Base-by-base conservation (phyloP, 2,888 invertebrate species). In the Rhopalosiphum nymphaeae region DNA sequence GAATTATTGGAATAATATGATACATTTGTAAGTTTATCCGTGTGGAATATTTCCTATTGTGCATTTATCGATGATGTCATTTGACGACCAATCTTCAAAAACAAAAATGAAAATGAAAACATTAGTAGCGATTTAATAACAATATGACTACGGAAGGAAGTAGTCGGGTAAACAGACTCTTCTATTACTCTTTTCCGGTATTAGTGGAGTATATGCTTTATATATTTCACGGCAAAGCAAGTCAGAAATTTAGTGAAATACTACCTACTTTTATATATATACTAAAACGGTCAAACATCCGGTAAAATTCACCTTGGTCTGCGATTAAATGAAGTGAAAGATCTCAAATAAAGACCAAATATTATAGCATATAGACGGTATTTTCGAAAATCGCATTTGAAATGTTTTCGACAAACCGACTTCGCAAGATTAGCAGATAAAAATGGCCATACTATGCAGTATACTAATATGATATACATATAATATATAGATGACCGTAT, bases 231-330 rank as follows among this genome's bases (percentile, higher is more conserved):
- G 9, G 44, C n/a, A 57, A 29, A 29, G 42, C 13, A 67, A 56
- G 26, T 56, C 29, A 78, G 53, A 56, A 84, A 91, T 29, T 46
- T 92, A 78, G n/a, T 26, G 26, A 57, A 87, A n/a, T 86, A 44
- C 44, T 44, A 16, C 86, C 11, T 46, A 16, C 1, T 5, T 86
- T 7, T 86, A 78, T 36, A 78, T 36, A 78, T 53, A 53, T 53
- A 53, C 49, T 49, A 67, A 67, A n/a, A 67, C 36, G 46, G 92
- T 92, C 44, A 67, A 92, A 67, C 67, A 88, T 87, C 61, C 92
- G 36, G 49, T 26, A 49, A 92, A 87, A 88, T 26, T n/a, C 46
- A 42, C 21, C 29, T 87, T 67, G 87, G 67, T 61, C 36, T 25
- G 29, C 29, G 56, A 56, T 56, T 11, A 53, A 91, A 85, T 86